Evolutionary conservation across 2,888 invertebrate species (phyloP).

Genomic region (Drosophila picticornis): DNA sequence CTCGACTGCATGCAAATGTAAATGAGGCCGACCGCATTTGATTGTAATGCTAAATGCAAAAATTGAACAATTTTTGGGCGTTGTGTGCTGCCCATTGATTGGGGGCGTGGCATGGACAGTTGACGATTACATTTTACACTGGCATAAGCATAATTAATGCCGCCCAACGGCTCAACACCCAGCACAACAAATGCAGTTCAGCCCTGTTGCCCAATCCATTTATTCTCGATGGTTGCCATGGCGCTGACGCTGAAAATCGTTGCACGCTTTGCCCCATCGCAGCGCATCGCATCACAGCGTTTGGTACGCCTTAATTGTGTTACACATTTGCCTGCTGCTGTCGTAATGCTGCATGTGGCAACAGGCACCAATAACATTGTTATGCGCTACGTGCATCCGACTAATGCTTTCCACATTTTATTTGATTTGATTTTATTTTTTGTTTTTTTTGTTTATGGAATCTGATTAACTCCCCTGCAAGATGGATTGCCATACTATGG

Average conservation of each 20-base stretch:
- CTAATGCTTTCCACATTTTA: neutral
- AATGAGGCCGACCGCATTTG: slow-evolving; percentile 58
- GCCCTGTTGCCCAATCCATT: neutral
- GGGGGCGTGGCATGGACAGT: neutral
- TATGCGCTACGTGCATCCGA: slow-evolving; percentile 3
- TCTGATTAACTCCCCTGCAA: neutral
- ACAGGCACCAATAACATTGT: neutral
- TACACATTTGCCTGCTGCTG: slow-evolving; percentile 49
- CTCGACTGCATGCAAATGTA: slow-evolving; percentile 50
- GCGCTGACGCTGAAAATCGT: neutral
- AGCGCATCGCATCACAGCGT: slow-evolving; percentile 8
- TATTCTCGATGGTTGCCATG: slow-evolving; percentile 1
- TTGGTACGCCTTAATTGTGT: slow-evolving; percentile 58
- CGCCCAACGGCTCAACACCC: slow-evolving; percentile 7
- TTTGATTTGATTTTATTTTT: neutral
- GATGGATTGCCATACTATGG: neutral
- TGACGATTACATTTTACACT: slow-evolving; percentile 9
- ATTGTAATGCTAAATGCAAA: slow-evolving; percentile 53
- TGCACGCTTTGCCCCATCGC: neutral
- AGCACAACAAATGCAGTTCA: slow-evolving; percentile 1
- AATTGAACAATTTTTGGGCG: slow-evolving; percentile 70
- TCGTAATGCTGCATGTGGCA: slow-evolving; percentile 46
- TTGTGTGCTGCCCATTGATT: slow-evolving; percentile 15
- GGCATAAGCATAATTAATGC: slow-evolving; percentile 39
- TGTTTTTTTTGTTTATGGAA: too few species aligned